Evolutionary conservation across 92 coral and sea anemone species (phyloP).

Genomic region (Parazoanthus darwini): DNA sequence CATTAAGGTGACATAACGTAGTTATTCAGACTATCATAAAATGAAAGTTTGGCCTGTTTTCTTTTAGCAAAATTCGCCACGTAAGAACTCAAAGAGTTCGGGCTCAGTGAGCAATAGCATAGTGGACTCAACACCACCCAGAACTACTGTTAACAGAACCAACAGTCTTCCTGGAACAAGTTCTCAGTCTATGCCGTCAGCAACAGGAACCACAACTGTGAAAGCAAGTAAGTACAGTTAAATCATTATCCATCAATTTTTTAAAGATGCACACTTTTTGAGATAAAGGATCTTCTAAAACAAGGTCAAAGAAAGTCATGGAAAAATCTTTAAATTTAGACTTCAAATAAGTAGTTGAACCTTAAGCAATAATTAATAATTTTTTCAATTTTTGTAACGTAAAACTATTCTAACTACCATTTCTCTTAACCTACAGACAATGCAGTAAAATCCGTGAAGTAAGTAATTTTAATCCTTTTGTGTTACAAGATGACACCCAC

Average conservation of each 20-base stretch:
- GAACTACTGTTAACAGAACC: conserved; percentile 51
- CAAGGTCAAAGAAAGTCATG: background rate
- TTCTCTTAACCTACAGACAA: conserved; percentile 55
- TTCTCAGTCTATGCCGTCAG: conserved; percentile 43
- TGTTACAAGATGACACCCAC: background rate
- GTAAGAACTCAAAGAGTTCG: conserved; percentile 89
- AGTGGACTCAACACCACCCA: conserved; percentile 67
- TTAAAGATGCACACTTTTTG: background rate
- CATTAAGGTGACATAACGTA: too few relatives aligned
- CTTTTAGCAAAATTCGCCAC: conserved; percentile 79
- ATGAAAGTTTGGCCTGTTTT: background rate
- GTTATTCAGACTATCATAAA: too few relatives aligned
- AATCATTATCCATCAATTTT: too few relatives aligned
- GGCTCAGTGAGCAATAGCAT: conserved; percentile 58
- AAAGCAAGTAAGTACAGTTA: conserved; percentile 28
- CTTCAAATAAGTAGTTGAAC: background rate
- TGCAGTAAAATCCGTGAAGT: conserved; percentile 82
- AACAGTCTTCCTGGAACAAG: conserved; percentile 43
- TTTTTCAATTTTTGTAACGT: background rate
- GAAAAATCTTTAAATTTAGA: background rate
- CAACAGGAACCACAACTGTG: conserved; percentile 46
- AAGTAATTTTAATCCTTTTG: conserved; percentile 33
- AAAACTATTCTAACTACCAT: background rate
- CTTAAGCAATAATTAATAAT: too few relatives aligned
- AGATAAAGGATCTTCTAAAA: background rate